Conservation (phyloP, 2,797 vertebrate genomes). For the Neostethus bicornis region DNA sequence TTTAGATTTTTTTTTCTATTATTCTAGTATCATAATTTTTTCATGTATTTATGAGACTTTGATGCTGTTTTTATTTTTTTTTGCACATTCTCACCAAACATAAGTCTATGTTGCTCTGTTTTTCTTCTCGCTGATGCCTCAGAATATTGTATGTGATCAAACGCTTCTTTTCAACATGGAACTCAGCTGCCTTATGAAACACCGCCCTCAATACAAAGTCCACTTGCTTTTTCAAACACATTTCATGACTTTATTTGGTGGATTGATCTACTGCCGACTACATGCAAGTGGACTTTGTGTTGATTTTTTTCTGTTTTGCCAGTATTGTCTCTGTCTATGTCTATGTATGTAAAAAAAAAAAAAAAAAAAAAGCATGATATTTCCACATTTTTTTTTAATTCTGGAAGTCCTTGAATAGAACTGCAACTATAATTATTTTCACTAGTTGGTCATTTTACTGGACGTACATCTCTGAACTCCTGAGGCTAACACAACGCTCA, state of each 20-base stretch:
- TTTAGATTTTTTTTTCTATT: slow-evolving; percentile 39
- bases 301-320: slow-evolving; percentile 25
- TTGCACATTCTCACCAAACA: slow-evolving; percentile 37
- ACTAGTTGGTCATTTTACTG: slow-evolving; percentile 25
- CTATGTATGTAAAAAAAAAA: slow-evolving; percentile 55
- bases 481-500: slow-evolving; percentile 6
- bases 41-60: slow-evolving; percentile 45
- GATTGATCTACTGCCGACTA: slow-evolving; percentile 9
- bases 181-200: slow-evolving; percentile 24
- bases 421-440: slow-evolving; percentile 37
- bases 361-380: slow-evolving; percentile 32
- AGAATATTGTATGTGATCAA: slow-evolving; percentile 44
- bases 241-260: slow-evolving; percentile 18
- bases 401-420: slow-evolving; percentile 32
- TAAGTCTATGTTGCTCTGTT: slow-evolving; percentile 47
- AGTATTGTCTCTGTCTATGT: slow-evolving; percentile 53
- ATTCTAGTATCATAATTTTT: slow-evolving; percentile 27
- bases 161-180: slow-evolving; percentile 21
- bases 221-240: slow-evolving; percentile 22
- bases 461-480: slow-evolving; percentile 9
- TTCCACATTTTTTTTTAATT: slow-evolving; percentile 40
- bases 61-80: slow-evolving; percentile 30
- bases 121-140: slow-evolving; percentile 33
- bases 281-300: slow-evolving; percentile 35
- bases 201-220: slow-evolving; percentile 33